Percentiles rank a stretch among this genome's conserved stretches.
Conservation (phyloP, 2,888 invertebrate genomes). For the Psylliodes chrysocephalus region DNA sequence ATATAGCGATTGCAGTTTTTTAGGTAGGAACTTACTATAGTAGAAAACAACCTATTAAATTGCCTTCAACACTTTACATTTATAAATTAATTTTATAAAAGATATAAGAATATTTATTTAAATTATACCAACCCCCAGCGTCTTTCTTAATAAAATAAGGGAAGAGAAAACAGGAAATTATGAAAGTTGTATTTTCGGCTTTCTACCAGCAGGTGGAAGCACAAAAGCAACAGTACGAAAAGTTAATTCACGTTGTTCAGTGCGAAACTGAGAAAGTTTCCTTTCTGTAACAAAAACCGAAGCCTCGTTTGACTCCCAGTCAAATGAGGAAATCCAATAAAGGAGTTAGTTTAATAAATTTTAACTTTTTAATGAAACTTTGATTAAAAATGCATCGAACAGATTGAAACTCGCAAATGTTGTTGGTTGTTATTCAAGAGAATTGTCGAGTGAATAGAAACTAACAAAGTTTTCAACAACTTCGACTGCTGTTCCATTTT, state of each 20-base stretch:
- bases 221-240: slow-evolving; percentile 10
- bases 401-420: slow-evolving; percentile 36
- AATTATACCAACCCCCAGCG: background rate
- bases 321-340: slow-evolving; percentile 30
- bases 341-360: slow-evolving; percentile 39
- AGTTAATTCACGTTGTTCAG: slow-evolving; percentile 16
- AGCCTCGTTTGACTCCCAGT: slow-evolving; percentile 26
- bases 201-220: slow-evolving; percentile 2
- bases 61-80: too few relatives aligned
- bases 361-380: slow-evolving; percentile 39
- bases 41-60: too few relatives aligned
- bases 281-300: slow-evolving; percentile 23
- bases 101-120: background rate
- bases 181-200: slow-evolving; percentile 13
- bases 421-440: slow-evolving; percentile 42
- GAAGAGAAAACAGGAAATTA: slow-evolving; percentile 18
- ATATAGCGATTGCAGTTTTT: too few relatives aligned
- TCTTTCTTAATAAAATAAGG: background rate
- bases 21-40: too few relatives aligned
- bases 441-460: slow-evolving; percentile 39
- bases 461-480: slow-evolving; percentile 45
- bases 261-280: slow-evolving; percentile 29
- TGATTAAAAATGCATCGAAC: slow-evolving; percentile 42
- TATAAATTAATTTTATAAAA: too few relatives aligned
- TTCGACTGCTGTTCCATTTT: slow-evolving; percentile 46